A percentile compares a stretch with the other conserved stretches of the same genome.
These are phyloP conservation scores for Petrocephalus sullivani DNA, from an alignment of 2,797 vertebrate species.

Conservation along the genomic window DNA sequence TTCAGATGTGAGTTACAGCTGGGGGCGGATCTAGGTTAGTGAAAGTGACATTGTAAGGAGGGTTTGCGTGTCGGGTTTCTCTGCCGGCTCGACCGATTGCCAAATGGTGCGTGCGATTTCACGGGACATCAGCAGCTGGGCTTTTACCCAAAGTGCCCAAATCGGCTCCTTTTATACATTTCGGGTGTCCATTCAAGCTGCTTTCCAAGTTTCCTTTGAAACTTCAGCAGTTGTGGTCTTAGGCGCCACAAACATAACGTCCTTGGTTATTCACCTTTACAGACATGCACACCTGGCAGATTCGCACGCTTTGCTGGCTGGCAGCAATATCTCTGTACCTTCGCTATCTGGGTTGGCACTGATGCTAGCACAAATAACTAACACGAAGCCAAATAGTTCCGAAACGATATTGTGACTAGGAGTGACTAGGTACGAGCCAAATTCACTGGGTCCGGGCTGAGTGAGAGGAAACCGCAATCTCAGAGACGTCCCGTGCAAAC, in stretches of 20 bases:
- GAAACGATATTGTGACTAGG: background rate
- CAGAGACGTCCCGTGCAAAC: background rate
- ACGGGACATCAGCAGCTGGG: background rate
- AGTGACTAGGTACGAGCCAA: background rate
- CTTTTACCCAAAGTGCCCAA: background rate
- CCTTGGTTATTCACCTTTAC: background rate
- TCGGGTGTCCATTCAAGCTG: background rate
- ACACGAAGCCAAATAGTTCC: background rate
- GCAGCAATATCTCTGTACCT: background rate
- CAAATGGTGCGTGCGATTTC: background rate
- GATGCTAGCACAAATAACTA: background rate
- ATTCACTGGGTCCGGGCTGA: background rate
- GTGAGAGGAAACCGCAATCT: background rate
- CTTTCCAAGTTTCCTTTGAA: background rate
- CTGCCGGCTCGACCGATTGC: background rate
- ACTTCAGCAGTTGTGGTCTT: background rate
- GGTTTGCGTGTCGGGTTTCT: background rate
- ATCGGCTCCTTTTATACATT: background rate
- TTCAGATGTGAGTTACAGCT: background rate
- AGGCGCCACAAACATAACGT: background rate
- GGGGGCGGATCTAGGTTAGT: background rate
- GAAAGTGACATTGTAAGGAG: slow-evolving; percentile 8
- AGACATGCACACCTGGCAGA: background rate
- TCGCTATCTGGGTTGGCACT: background rate
- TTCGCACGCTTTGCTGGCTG: background rate